Conservation (phyloP, 2,888 invertebrate species). For the Hemicrepidius hirtus region DNA sequence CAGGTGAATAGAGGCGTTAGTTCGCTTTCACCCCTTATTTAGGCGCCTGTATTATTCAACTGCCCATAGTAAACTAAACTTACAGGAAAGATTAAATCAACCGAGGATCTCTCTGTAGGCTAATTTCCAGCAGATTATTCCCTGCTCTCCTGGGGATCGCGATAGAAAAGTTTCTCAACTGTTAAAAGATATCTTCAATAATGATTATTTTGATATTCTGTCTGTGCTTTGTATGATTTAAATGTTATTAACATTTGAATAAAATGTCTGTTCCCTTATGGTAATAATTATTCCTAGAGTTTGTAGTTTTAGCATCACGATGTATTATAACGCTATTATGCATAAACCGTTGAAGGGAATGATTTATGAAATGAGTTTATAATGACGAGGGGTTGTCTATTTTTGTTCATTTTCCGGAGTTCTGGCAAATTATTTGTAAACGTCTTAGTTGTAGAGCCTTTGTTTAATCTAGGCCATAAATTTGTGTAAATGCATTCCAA, state of each 20-base stretch:
- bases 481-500: conserved; percentile 21
- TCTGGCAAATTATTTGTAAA: conserved; percentile 17
- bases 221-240: too few species aligned
- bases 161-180: too few species aligned
- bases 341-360: conserved; percentile 17
- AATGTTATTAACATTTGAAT: too few species aligned
- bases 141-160: too few species aligned
- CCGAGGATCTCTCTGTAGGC: background rate
- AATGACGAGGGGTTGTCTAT: conserved; percentile 22
- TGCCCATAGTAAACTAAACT: conserved; percentile 11
- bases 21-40: conserved; percentile 19
- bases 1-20: conserved; percentile 27
- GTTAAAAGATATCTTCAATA: too few species aligned
- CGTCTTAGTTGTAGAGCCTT: conserved; percentile 26
- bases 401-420: conserved; percentile 18
- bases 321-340: background rate
- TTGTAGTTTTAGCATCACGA: background rate
- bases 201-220: too few species aligned
- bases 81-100: conserved; percentile 11
- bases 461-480: conserved; percentile 23
- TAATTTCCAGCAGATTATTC: background rate
- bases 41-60: conserved; percentile 22
- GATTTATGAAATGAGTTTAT: conserved; percentile 27
- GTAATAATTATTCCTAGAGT: too few species aligned
- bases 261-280: too few species aligned